phyloP scores from a whole-genome alignment of 2,113 vertebrate genomes.

The Neogobius melanostomus region DNA sequence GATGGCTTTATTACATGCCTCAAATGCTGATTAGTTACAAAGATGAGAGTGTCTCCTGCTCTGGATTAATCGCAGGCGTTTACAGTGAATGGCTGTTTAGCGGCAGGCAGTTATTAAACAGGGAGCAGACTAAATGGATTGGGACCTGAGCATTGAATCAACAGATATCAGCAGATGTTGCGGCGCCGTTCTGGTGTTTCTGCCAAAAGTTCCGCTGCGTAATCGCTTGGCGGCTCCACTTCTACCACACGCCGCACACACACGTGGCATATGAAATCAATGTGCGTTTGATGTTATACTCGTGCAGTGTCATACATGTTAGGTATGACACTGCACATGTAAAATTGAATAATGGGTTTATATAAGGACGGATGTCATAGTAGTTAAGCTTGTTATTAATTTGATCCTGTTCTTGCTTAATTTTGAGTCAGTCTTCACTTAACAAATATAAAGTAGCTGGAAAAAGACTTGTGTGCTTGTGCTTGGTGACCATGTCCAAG shows the following conservation, averaged over 20 bases:
- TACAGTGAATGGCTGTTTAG: slow-evolving; percentile 5
- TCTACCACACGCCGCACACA: not conserved
- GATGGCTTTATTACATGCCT: slow-evolving; percentile 12
- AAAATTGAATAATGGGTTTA: too few relatives aligned
- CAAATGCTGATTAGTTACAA: slow-evolving; percentile 16
- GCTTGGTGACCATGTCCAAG: too few relatives aligned
- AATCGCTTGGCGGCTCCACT: slow-evolving; percentile 1
- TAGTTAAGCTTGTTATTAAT: not conserved
- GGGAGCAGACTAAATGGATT: slow-evolving; percentile 7
- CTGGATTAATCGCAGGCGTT: slow-evolving; percentile 1
- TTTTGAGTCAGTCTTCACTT: too few relatives aligned
- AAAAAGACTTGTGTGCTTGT: too few relatives aligned
- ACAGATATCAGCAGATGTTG: slow-evolving; percentile 8
- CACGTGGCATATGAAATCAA: not conserved
- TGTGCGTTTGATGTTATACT: not conserved
- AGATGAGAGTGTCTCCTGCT: slow-evolving; percentile 9
- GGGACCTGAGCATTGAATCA: not conserved
- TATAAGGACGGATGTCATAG: too few relatives aligned
- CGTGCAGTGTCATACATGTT: not conserved
- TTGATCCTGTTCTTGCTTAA: not conserved
- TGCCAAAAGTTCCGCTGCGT: not conserved
- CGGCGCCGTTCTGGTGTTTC: not conserved
- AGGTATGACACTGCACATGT: too few relatives aligned
- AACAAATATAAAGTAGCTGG: too few relatives aligned
- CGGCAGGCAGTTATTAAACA: slow-evolving; percentile 5